These are phyloP conservation scores for Coptotermes formosanus DNA, from an alignment of 1,140 invertebrate genomes.

Conservation along the genomic window DNA sequence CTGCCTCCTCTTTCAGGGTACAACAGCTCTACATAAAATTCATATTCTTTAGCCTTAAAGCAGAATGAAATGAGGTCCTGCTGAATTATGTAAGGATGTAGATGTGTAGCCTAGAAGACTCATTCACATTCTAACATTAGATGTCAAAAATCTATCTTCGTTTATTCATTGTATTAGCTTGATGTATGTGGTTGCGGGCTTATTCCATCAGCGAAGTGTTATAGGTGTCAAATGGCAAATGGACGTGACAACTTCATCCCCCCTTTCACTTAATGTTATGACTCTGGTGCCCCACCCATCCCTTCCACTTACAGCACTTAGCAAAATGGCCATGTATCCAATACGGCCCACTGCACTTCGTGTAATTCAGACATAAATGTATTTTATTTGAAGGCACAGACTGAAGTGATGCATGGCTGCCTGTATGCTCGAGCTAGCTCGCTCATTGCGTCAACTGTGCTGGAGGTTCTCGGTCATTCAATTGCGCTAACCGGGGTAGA, in stretches of 20 bases:
- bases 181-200: too few relatives aligned
- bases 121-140: not conserved
- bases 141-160: not conserved
- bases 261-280: slow-evolving; percentile 7
- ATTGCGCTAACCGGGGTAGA: not conserved
- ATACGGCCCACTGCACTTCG: not conserved
- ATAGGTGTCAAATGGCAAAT: not conserved
- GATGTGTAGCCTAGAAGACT: too few relatives aligned
- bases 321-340: not conserved
- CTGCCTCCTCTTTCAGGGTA: too few relatives aligned
- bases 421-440: not conserved
- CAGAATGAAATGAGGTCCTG: too few relatives aligned
- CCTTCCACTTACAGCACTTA: not conserved
- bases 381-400: not conserved
- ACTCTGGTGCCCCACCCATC: not conserved
- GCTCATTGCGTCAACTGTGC: not conserved
- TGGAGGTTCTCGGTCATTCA: not conserved
- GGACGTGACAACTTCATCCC: not conserved
- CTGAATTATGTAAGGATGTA: too few relatives aligned
- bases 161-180: not conserved
- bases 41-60: too few relatives aligned
- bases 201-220: not conserved
- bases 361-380: not conserved
- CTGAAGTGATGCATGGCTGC: not conserved
- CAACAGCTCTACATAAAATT: too few relatives aligned